These are phyloP conservation scores for Nephila pilipes DNA, from an alignment of 1,140 invertebrate genomes.

Conservation along the genomic window DNA sequence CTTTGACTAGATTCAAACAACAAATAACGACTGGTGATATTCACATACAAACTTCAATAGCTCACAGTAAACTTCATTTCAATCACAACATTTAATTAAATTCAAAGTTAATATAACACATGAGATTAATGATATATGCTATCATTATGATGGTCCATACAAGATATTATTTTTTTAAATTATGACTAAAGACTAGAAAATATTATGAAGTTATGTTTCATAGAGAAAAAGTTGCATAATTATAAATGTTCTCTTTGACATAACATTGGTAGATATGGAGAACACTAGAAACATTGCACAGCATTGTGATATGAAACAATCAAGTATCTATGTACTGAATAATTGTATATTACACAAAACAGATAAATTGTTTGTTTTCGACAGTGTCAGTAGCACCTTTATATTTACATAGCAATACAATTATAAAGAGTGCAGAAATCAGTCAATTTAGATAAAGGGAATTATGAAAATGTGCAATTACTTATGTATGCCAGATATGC, in stretches of 20 bases:
- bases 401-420: constrained; percentile 27
- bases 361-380: background rate
- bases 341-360: background rate
- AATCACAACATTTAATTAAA: background rate
- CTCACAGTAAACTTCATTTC: background rate
- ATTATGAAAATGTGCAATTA: constrained; percentile 4
- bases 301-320: constrained; percentile 33
- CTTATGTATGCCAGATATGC: background rate
- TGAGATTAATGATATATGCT: background rate
- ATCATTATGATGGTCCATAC: background rate
- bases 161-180: background rate
- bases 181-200: constrained; percentile 40
- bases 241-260: background rate
- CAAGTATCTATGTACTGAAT: constrained; percentile 15
- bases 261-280: constrained; percentile 19
- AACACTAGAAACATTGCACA: constrained; percentile 27
- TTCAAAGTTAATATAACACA: background rate
- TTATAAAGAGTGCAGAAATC: background rate
- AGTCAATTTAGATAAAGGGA: background rate
- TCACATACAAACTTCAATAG: background rate
- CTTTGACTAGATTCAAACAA: background rate
- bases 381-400: constrained; percentile 29
- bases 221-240: background rate
- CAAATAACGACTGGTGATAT: background rate
- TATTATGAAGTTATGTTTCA: background rate